Evolutionary conservation across 92 coral and sea anemone species (phyloP).

Genomic region (Anthopleura xanthogrammica): DNA sequence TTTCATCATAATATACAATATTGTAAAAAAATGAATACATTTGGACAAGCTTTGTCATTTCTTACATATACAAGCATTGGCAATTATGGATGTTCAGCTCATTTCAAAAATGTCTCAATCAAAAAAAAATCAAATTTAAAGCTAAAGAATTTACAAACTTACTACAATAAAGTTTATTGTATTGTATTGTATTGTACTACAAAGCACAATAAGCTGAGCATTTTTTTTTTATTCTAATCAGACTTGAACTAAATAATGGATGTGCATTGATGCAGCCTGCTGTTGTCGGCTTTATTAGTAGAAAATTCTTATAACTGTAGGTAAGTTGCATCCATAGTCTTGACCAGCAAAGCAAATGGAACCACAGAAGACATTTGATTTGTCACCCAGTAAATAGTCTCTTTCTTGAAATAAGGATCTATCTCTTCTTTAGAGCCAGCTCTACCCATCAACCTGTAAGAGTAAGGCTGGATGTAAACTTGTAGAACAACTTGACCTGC

Average conservation of each 20-base stretch:
- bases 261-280: neutral
- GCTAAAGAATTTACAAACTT: neutral
- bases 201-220: neutral
- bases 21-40: neutral
- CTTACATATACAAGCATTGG: neutral
- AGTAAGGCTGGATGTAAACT: conserved; percentile 89
- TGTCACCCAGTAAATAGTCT: conserved; percentile 93
- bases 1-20: conserved; percentile 2
- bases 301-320: conserved; percentile 38
- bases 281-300: neutral
- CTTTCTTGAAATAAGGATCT: conserved; percentile 91
- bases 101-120: neutral
- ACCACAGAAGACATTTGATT: conserved; percentile 69
- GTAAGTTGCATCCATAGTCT: conserved; percentile 90
- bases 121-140: neutral
- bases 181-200: too few relatives aligned
- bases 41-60: neutral
- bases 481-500: conserved; percentile 92
- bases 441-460: conserved; percentile 88
- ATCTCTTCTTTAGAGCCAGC: conserved; percentile 91
- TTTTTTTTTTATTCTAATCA: neutral
- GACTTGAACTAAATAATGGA: neutral
- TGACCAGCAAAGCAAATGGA: conserved; percentile 93
- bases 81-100: neutral
- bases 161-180: too few relatives aligned